phyloP scores from a whole-genome alignment of 1,140 invertebrate genomes.

The Probaryconus sp. region DNA sequence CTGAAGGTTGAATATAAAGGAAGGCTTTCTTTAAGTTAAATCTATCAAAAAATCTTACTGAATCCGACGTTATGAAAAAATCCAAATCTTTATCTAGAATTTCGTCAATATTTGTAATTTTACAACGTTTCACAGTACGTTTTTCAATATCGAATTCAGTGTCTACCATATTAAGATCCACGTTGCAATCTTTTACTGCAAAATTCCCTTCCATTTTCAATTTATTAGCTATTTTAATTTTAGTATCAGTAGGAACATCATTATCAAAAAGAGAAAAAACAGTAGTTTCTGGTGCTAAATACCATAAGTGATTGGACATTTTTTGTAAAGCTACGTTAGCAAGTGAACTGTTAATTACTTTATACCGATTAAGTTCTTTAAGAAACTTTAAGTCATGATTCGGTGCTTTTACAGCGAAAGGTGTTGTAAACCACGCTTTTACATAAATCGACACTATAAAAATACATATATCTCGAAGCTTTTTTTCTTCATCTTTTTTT shows the following conservation, averaged over 20 bases:
- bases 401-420: constrained; percentile 38
- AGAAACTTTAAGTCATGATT: constrained; percentile 44
- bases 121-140: too few species aligned
- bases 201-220: background rate
- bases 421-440: constrained; percentile 54
- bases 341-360: constrained; percentile 30
- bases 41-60: background rate
- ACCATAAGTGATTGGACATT: constrained; percentile 51
- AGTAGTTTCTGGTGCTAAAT: constrained; percentile 25
- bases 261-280: constrained; percentile 37
- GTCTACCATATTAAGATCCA: too few species aligned
- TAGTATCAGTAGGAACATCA: constrained; percentile 1
- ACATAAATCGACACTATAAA: constrained; percentile 60
- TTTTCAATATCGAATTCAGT: too few species aligned
- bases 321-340: constrained; percentile 30
- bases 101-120: background rate
- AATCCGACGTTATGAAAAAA: background rate
- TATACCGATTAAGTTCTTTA: constrained; percentile 34
- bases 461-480: constrained; percentile 47
- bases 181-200: too few species aligned
- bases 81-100: background rate
- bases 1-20: background rate
- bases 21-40: background rate
- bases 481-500: constrained; percentile 46
- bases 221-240: constrained; percentile 19